These are phyloP conservation scores for Grammomys dolichurus DNA, from an alignment of 2,113 vertebrate genomes.

Conservation along the genomic window DNA sequence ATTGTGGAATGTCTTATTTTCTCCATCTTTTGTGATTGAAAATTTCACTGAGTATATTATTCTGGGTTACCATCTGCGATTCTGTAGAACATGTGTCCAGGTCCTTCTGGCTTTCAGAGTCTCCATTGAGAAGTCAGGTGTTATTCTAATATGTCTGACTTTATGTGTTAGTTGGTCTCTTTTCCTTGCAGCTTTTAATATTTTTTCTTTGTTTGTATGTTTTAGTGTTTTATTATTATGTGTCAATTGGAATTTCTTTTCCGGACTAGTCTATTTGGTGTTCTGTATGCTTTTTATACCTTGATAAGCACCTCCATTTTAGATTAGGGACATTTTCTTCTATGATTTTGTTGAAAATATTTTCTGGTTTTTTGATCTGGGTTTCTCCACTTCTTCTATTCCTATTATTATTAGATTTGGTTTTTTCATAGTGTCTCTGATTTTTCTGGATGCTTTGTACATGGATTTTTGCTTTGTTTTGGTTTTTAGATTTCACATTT, in stretches of 20 bases:
- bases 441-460: background rate
- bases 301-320: background rate
- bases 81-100: background rate
- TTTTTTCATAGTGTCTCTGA: background rate
- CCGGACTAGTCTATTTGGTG: background rate
- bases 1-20: background rate
- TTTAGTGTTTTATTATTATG: background rate
- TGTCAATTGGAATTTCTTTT: background rate
- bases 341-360: background rate
- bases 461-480: background rate
- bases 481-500: background rate
- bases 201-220: background rate
- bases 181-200: background rate
- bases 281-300: background rate
- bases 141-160: background rate
- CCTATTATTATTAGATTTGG: background rate
- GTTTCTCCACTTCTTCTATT: background rate
- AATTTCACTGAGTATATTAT: background rate
- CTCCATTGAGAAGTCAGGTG: background rate
- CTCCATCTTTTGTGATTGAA: background rate
- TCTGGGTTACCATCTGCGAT: background rate
- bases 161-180: background rate
- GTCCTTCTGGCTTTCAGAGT: background rate
- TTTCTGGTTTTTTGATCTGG: background rate
- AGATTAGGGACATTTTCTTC: background rate